These are phyloP conservation scores for Alligator mississippiensis DNA, from an alignment of 2,113 vertebrate species.

Conservation along the genomic window DNA sequence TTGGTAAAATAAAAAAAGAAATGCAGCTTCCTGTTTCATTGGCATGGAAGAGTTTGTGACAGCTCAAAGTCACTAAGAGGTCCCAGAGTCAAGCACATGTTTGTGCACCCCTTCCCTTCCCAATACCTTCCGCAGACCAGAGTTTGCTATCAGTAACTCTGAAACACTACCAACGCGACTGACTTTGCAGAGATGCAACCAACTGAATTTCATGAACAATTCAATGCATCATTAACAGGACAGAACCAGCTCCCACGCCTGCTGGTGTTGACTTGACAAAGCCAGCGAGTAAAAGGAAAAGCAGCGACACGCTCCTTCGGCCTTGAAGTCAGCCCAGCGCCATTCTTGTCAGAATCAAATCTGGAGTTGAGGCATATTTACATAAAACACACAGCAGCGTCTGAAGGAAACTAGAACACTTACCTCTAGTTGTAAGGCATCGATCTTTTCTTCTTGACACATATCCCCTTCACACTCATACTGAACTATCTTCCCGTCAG, in stretches of 20 bases:
- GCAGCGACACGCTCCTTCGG: constrained; percentile 14
- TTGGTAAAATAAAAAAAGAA: not conserved
- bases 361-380: not conserved
- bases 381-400: not conserved
- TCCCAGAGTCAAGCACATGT: not conserved
- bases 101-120: not conserved
- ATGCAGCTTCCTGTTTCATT: too few relatives aligned
- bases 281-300: not conserved
- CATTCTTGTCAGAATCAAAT: not conserved
- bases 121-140: not conserved
- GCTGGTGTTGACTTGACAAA: constrained; percentile 58
- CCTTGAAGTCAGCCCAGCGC: constrained; percentile 10
- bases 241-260: not conserved
- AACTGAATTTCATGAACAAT: not conserved
- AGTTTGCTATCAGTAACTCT: too few relatives aligned
- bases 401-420: constrained; percentile 12
- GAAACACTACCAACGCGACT: not conserved
- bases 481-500: constrained; percentile 97
- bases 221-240: not conserved
- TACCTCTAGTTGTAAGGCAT: constrained; percentile 95
- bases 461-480: constrained; percentile 97
- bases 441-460: constrained; percentile 97
- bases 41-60: too few relatives aligned
- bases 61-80: not conserved
- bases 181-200: not conserved